These are phyloP conservation scores for Cheirogaleus medius DNA, from an alignment of 2,113 vertebrate species.

Conservation along the genomic window DNA sequence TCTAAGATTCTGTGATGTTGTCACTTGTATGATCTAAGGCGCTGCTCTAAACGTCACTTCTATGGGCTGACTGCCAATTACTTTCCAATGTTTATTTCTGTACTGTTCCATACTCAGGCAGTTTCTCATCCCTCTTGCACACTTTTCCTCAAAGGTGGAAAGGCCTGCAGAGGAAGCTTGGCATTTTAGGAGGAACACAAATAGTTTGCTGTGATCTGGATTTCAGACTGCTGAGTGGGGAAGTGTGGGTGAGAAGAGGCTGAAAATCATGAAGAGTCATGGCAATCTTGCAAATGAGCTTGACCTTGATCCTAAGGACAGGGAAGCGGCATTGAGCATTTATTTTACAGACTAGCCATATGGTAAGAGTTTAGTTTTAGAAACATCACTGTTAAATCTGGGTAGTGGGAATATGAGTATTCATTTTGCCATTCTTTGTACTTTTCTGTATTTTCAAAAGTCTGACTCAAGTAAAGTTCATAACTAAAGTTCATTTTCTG, in stretches of 20 bases:
- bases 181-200: neutral
- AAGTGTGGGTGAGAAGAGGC: neutral
- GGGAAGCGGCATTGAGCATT: neutral
- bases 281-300: neutral
- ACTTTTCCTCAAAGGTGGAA: neutral
- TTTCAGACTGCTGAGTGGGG: neutral
- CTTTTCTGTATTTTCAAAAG: neutral
- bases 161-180: neutral
- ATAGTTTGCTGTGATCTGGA: neutral
- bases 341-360: neutral
- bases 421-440: neutral
- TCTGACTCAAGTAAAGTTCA: neutral
- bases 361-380: neutral
- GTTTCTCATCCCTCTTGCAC: neutral
- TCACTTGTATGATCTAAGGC: neutral
- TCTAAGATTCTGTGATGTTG: neutral
- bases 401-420: neutral
- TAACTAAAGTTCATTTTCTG: neutral
- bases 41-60: neutral
- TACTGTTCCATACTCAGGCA: neutral
- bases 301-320: neutral
- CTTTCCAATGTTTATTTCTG: neutral
- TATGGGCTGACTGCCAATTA: neutral
- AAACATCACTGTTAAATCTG: slow-evolving; percentile 12
- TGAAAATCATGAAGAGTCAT: neutral